Percentiles rank a stretch among this genome's conserved stretches.
These are phyloP conservation scores for Telenomus remus DNA, from an alignment of 1,140 invertebrate species.

Conservation along the genomic window DNA sequence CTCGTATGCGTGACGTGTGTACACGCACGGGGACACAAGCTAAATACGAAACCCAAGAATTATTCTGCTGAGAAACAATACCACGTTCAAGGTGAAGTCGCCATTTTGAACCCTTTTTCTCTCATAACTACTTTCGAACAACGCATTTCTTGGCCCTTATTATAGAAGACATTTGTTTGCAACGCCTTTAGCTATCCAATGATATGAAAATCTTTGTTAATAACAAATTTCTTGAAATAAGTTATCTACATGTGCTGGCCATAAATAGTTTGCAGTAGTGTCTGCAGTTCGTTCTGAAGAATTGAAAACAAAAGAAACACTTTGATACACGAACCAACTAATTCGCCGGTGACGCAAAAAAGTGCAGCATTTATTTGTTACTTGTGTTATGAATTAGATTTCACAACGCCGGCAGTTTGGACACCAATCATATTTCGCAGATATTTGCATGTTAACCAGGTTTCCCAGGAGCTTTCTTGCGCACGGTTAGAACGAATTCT, in stretches of 20 bases:
- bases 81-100: slow-evolving; percentile 33
- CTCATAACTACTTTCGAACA: too few species aligned
- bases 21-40: slow-evolving; percentile 14
- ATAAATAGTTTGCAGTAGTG: too few species aligned
- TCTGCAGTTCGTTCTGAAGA: too few species aligned
- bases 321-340: slow-evolving; percentile 6
- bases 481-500: slow-evolving; percentile 4
- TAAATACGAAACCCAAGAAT: slow-evolving; percentile 48
- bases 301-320: slow-evolving; percentile 10
- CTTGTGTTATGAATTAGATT: not conserved
- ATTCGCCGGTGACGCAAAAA: not conserved
- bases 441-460: too few species aligned
- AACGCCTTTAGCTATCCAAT: too few species aligned
- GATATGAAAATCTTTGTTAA: too few species aligned
- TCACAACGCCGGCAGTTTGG: not conserved
- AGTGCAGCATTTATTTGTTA: not conserved
- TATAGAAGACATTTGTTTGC: too few species aligned
- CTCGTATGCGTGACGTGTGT: slow-evolving; percentile 15
- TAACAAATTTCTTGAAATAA: too few species aligned
- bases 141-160: too few species aligned
- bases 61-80: slow-evolving; percentile 47
- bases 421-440: not conserved
- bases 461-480: not conserved
- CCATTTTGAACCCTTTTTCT: too few species aligned
- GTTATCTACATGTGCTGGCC: too few species aligned